A percentile compares a stretch with the other conserved stretches of the same genome.
Conservation (phyloP, 1,140 invertebrate genomes). For the Drosophila tristis region DNA sequence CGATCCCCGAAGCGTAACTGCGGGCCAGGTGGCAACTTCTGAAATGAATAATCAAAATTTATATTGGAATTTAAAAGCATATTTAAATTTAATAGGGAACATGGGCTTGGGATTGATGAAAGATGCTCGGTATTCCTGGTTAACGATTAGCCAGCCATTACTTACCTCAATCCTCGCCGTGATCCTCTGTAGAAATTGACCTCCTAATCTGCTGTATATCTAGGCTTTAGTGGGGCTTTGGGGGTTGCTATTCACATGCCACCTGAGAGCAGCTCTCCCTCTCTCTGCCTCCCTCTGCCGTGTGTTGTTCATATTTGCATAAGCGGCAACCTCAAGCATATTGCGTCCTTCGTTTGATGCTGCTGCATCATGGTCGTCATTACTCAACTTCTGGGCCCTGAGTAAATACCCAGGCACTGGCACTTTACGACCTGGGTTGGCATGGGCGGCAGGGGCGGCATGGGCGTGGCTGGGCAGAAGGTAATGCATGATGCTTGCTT, state of each 20-base stretch:
- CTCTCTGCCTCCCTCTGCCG: too few relatives aligned
- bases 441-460: constrained; percentile 2
- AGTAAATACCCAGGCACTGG: constrained; percentile 52
- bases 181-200: neutral
- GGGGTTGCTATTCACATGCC: constrained; percentile 12
- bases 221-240: constrained; percentile 1
- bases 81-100: too few relatives aligned
- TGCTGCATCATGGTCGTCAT: constrained; percentile 60
- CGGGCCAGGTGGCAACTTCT: too few relatives aligned
- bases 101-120: too few relatives aligned
- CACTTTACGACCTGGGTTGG: constrained; percentile 52
- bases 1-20: too few relatives aligned
- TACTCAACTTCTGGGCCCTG: constrained; percentile 58
- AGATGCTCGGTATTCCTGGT: too few relatives aligned
- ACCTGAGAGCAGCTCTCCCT: constrained; percentile 23
- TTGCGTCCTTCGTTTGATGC: constrained; percentile 32
- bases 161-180: too few relatives aligned
- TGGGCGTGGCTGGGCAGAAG: constrained; percentile 40
- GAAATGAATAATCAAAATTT: too few relatives aligned
- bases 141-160: too few relatives aligned
- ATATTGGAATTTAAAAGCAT: too few relatives aligned
- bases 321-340: constrained; percentile 41
- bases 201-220: constrained; percentile 27
- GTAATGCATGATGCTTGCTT: constrained; percentile 33
- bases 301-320: constrained; percentile 61